phyloP scores from a whole-genome alignment of 2,888 invertebrate genomes.

The Trimorus sp. region DNA sequence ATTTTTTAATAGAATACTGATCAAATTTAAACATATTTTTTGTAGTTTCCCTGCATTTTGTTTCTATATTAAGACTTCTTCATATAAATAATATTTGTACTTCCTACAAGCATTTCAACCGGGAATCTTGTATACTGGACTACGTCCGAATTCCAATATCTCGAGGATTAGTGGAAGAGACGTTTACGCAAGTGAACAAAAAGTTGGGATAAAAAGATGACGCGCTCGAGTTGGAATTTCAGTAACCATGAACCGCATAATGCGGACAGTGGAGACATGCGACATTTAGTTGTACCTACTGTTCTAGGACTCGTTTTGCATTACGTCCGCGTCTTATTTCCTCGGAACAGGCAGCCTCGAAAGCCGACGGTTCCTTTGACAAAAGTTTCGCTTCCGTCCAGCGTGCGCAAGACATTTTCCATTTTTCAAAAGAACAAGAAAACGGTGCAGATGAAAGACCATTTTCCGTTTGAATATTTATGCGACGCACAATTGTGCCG shows the following conservation, averaged over 20 bases:
- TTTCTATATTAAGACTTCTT: no score
- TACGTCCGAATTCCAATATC: background rate
- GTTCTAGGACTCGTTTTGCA: conserved; percentile 46
- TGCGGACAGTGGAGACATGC: conserved; percentile 43
- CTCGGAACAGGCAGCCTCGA: conserved; percentile 47
- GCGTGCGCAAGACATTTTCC: conserved; percentile 51
- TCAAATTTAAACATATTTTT: no score
- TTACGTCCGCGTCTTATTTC: conserved; percentile 66
- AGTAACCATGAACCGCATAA: conserved; percentile 45
- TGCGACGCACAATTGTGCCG: conserved; percentile 51
- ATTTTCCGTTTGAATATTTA: conserved; percentile 64
- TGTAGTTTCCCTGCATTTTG: no score
- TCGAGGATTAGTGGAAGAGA: conserved; percentile 26
- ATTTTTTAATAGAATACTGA: no score
- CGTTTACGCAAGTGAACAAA: conserved; percentile 31
- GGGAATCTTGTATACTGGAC: no score
- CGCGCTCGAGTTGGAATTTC: conserved; percentile 48
- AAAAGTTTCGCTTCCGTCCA: conserved; percentile 65
- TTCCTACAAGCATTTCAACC: no score
- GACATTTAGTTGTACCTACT: conserved; percentile 40
- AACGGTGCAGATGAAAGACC: conserved; percentile 54
- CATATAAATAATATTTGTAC: no score
- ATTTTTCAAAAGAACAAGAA: conserved; percentile 51
- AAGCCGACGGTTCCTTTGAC: conserved; percentile 61
- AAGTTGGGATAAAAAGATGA: conserved; percentile 32